These are phyloP conservation scores for Tenodera sinensis DNA, from an alignment of 2,888 invertebrate species.

Conservation along the genomic window DNA sequence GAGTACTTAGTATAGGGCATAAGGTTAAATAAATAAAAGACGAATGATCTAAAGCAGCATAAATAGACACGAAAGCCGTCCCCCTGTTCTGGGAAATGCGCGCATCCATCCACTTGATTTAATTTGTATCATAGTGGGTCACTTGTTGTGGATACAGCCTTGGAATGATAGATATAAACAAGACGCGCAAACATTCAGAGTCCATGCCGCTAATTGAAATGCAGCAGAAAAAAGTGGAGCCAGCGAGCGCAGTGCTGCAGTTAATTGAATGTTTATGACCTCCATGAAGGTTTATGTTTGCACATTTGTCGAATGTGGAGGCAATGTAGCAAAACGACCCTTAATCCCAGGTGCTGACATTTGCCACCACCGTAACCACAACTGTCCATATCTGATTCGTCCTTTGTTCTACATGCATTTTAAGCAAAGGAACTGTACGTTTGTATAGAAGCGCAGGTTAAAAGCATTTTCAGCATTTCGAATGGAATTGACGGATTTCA, in stretches of 20 bases:
- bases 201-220: neutral
- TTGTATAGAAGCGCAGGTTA: too few species aligned
- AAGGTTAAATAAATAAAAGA: neutral
- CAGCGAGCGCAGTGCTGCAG: neutral
- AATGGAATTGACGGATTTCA: too few species aligned
- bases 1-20: neutral
- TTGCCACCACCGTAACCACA: neutral
- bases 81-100: neutral
- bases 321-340: neutral
- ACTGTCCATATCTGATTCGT: too few species aligned
- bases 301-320: neutral
- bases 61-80: neutral
- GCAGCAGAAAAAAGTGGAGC: neutral
- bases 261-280: neutral
- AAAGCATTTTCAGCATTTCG: too few species aligned
- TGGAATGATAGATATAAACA: neutral
- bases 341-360: neutral
- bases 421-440: too few species aligned
- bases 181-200: neutral
- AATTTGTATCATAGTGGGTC: neutral
- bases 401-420: too few species aligned
- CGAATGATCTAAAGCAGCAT: neutral
- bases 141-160: neutral
- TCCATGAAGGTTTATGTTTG: neutral
- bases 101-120: neutral